Conservation (phyloP, 2,888 invertebrate genomes). For the Eulithis testata region DNA sequence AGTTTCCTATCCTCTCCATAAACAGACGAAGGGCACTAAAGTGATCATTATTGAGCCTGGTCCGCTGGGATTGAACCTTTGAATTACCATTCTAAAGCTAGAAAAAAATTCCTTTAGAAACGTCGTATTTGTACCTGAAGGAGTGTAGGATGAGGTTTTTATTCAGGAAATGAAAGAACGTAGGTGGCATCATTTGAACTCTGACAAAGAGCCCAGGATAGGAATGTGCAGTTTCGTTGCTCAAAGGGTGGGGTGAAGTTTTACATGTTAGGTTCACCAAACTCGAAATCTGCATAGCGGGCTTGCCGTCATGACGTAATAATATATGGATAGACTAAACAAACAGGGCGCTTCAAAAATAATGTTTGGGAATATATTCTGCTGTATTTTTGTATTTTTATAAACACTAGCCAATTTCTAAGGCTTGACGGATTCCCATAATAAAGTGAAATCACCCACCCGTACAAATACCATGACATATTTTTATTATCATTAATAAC, state of each 20-base stretch:
- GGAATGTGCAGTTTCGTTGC: conserved; percentile 1
- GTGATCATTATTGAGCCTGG: conserved; percentile 21
- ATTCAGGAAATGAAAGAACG: conserved; percentile 19
- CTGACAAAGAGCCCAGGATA: conserved; percentile 13
- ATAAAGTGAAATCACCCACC: conserved; percentile 6
- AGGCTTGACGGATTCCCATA: background rate
- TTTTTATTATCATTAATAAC: conserved; percentile 24
- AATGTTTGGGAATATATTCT: background rate
- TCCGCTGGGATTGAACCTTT: conserved; percentile 25
- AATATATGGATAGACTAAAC: background rate
- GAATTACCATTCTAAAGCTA: conserved; percentile 24
- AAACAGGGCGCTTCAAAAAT: background rate
- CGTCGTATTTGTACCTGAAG: conserved; percentile 9
- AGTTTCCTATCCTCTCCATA: background rate
- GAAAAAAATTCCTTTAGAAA: conserved; percentile 22
- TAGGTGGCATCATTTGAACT: conserved; percentile 7
- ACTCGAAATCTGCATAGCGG: conserved; percentile 2
- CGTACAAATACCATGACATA: conserved; percentile 1
- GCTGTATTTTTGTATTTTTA: background rate
- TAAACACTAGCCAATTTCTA: background rate
- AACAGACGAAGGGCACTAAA: conserved; percentile 8
- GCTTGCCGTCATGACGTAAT: background rate
- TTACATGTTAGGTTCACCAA: background rate
- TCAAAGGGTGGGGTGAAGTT: conserved; percentile 11
- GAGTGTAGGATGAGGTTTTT: conserved; percentile 14